phyloP scores from a whole-genome alignment of 2,797 vertebrate species.

The Sebastes itinus region DNA sequence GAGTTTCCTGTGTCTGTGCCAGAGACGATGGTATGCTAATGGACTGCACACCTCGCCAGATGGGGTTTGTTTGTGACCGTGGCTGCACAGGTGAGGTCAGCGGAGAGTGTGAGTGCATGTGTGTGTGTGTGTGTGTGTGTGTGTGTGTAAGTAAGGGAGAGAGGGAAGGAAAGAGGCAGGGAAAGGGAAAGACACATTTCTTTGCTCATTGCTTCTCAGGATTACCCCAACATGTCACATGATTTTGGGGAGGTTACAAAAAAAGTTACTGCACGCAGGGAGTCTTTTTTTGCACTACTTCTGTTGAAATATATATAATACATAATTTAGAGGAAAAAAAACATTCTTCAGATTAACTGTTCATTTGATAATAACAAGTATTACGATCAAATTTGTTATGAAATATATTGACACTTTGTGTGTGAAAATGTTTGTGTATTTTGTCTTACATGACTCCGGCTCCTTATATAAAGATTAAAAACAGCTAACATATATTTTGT shows the following conservation, averaged over 20 bases:
- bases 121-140: background rate
- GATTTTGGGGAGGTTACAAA: background rate
- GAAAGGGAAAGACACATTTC: background rate
- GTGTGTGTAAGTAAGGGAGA: background rate
- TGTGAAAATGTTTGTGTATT: background rate
- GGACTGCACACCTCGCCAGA: slow-evolving; percentile 64
- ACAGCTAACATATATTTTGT: background rate
- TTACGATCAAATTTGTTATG: background rate
- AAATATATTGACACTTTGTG: background rate
- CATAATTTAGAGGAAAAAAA: background rate
- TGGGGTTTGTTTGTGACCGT: slow-evolving; percentile 71
- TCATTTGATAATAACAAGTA: background rate
- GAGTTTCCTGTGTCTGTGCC: slow-evolving; percentile 61
- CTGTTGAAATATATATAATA: background rate
- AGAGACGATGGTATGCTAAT: slow-evolving; percentile 78
- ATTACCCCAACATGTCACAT: background rate
- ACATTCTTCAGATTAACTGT: background rate
- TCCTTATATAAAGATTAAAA: background rate
- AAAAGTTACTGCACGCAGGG: background rate
- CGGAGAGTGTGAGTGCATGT: background rate
- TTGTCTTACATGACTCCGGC: background rate
- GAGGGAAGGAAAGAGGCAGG: background rate
- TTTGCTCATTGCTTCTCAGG: background rate
- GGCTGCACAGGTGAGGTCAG: slow-evolving; percentile 60
- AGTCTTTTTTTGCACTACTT: background rate